Percentiles rank a stretch among this genome's conserved stretches.
Conservation (phyloP, 2,797 vertebrate genomes). For the Molothrus ater region DNA sequence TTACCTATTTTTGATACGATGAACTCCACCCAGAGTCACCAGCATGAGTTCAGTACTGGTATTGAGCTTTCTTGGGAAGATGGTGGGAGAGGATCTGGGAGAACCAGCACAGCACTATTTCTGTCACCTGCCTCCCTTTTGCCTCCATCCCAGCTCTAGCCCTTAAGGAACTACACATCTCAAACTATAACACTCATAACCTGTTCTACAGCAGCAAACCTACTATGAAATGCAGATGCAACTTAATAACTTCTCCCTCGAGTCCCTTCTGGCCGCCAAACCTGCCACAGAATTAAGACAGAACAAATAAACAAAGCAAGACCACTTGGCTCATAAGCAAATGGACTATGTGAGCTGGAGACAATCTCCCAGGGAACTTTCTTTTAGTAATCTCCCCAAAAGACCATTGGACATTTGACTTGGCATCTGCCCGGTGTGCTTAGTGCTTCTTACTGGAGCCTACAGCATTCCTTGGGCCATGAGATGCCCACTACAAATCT, state of each 20-base stretch:
- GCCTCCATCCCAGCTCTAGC: not conserved
- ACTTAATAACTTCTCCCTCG: not conserved
- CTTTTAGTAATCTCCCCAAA: not conserved
- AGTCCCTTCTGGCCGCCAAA: not conserved
- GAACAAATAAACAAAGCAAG: not conserved
- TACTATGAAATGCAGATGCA: rapidly evolving
- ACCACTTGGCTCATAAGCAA: not conserved
- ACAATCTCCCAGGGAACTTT: not conserved
- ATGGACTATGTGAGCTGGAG: not conserved
- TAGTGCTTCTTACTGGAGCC: not conserved
- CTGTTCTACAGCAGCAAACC: not conserved
- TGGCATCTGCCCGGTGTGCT: not conserved
- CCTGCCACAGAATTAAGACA: not conserved
- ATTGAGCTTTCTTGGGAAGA: not conserved
- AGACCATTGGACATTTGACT: not conserved
- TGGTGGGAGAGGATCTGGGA: not conserved
- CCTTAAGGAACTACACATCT: not conserved
- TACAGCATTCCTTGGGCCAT: not conserved
- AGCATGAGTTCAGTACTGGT: not conserved
- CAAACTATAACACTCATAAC: not conserved
- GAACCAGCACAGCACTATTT: not conserved
- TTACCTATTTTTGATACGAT: not conserved
- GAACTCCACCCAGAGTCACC: not conserved
- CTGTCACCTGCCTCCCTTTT: not conserved
- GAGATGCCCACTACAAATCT: not conserved